Base-by-base conservation (phyloP, 2,113 vertebrate genomes). In the Bubo scandiacus region DNA sequence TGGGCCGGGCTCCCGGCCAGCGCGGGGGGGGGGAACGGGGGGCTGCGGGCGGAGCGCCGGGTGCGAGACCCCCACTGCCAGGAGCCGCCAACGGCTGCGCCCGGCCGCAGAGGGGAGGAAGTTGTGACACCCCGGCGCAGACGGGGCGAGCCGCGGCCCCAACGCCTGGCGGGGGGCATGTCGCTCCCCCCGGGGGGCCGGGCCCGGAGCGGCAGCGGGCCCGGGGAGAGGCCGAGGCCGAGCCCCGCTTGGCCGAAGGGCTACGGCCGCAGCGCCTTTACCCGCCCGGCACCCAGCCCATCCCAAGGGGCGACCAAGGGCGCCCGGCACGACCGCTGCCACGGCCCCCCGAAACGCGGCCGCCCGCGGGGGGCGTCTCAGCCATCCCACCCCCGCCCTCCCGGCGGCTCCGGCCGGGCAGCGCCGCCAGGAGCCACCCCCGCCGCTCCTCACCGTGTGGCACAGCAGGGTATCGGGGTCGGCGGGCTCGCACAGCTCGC, bases 401-500 rank as follows among this genome's bases (percentile, higher is more conserved):
- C 58, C 30, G 22, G 36, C 32, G 23, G 78, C 63, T 61, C 40
- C 80, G 15, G 27, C 18, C 72, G 10, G 51, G 19, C 72, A 12
- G 23, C 27, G 29, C 32, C 43, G 12, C 21, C 45, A 5, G 51
- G 42, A 65, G 63, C 42, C 23, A 16, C 9, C 40, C 61, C 47
- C 57, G 66, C 54, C 23, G 51, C 40, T 90, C 57, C 99, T 99
- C 96, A 99, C 99, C 96, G 98, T 99, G 94, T 97, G 99, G 97
- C 99, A 99, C 77, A 99, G 98, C 47, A 98, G 98, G 43, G 96
- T 98, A 79, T 99, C 99, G 81, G 97, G 96, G 43, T 99, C 99
- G 11, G 98, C 99, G 23, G 97, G 95, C 93, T 99, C 99, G n/a
- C 99, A 99, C 97, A 99, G 97, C 98, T 99, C 99, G 94, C 99